phyloP scores from a whole-genome alignment of 2,888 invertebrate genomes.

The Hyposoter dolosus region DNA sequence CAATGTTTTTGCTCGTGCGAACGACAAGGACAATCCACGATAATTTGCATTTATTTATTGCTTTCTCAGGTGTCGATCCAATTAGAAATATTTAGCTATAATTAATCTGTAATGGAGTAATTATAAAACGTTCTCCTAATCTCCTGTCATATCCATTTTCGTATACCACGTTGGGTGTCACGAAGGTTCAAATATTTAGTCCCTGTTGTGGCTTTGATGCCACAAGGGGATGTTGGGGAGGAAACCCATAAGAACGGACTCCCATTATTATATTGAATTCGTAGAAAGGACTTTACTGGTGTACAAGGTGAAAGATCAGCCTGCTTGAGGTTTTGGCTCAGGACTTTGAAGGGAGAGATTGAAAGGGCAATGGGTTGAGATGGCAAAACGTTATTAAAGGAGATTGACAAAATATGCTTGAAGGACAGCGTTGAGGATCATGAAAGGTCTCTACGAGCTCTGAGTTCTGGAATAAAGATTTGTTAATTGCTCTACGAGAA shows the following conservation, averaged over 20 bases:
- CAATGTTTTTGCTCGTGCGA: not conserved
- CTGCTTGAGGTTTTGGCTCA: constrained; percentile 44
- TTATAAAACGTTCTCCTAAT: constrained; percentile 3
- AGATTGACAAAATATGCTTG: constrained; percentile 20
- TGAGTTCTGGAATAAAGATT: constrained; percentile 24
- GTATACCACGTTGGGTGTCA: constrained; percentile 44
- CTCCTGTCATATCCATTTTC: constrained; percentile 23
- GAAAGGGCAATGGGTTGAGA: constrained; percentile 18
- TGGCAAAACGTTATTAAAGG: constrained; percentile 21
- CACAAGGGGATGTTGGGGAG: constrained; percentile 23
- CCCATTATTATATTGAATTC: constrained; percentile 81
- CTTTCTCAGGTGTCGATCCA: not conserved
- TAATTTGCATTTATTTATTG: not conserved
- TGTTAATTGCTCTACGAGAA: constrained; percentile 50
- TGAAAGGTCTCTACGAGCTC: constrained; percentile 1
- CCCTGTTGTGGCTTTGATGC: constrained; percentile 11
- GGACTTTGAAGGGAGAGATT: constrained; percentile 6
- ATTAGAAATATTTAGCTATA: not conserved
- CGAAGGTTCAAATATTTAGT: constrained; percentile 41
- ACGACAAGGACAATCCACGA: not conserved
- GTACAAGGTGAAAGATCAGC: constrained; percentile 61
- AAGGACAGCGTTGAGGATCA: constrained; percentile 48
- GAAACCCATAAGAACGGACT: constrained; percentile 31
- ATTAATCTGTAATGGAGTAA: not conserved
- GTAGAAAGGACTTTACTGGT: constrained; percentile 76